These are phyloP conservation scores for Kuschelorhynchus macadamiae DNA, from an alignment of 2,888 invertebrate species.

Conservation along the genomic window DNA sequence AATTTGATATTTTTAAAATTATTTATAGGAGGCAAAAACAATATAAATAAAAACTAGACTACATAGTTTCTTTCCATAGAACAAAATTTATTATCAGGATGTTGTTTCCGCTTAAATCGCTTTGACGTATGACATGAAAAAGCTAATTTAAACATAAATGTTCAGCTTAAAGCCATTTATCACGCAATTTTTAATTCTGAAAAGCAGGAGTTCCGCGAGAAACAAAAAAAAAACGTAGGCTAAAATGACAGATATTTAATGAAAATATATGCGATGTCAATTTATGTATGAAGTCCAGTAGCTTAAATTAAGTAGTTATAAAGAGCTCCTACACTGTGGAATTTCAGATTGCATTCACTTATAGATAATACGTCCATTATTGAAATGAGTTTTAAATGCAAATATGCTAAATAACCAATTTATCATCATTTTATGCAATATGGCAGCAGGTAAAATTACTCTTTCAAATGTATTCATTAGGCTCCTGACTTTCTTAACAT, in stretches of 20 bases:
- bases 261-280: constrained; percentile 19
- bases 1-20: too few species aligned
- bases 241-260: constrained; percentile 11
- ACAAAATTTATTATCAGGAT: too few species aligned
- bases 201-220: too few species aligned
- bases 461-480: constrained; percentile 38
- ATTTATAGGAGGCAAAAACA: too few species aligned
- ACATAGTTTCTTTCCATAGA: too few species aligned
- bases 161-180: too few species aligned
- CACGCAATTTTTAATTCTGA: too few species aligned
- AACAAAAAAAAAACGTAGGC: background rate
- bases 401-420: constrained; percentile 44
- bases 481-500: constrained; percentile 25
- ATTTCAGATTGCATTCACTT: constrained; percentile 33
- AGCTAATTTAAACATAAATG: too few species aligned
- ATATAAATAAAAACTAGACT: too few species aligned
- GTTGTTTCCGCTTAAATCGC: too few species aligned
- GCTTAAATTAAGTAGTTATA: constrained; percentile 30
- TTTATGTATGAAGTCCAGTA: constrained; percentile 32
- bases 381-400: constrained; percentile 48
- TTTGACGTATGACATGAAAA: too few species aligned
- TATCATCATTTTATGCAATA: constrained; percentile 46
- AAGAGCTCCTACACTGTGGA: constrained; percentile 29
- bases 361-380: constrained; percentile 46
- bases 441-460: constrained; percentile 29